Percentiles rank a stretch among this genome's conserved stretches.
Evolutionary conservation across 1,140 invertebrate species (phyloP).

Genomic region (Halictus rubicundus): DNA sequence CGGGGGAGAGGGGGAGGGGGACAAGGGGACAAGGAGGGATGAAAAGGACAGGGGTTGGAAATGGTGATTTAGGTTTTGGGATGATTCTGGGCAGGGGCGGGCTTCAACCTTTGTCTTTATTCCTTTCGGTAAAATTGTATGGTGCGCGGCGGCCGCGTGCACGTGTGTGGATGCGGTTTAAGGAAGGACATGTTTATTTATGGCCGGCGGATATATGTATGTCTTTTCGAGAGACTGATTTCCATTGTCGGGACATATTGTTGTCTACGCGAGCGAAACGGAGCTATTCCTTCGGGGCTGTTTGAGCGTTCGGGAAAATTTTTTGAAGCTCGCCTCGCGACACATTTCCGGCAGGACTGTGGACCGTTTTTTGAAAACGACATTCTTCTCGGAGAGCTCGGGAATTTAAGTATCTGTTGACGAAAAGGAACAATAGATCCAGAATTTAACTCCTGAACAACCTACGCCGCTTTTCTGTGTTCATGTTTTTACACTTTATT

Average conservation of each 20-base stretch:
- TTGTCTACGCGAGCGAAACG: background rate
- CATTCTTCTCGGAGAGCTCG: no score
- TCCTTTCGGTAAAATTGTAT: constrained; percentile 10
- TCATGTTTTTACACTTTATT: no score
- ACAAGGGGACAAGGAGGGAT: background rate
- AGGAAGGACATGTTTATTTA: constrained; percentile 39
- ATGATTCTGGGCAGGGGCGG: constrained; percentile 30
- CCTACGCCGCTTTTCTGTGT: no score
- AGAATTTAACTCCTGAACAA: no score
- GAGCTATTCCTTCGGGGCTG: background rate
- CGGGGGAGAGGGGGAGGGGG: background rate
- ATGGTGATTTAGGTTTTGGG: constrained; percentile 44
- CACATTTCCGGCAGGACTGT: no score
- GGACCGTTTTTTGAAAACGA: no score
- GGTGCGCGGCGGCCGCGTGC: background rate
- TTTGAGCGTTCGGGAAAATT: background rate
- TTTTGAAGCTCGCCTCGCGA: background rate
- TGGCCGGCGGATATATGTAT: background rate
- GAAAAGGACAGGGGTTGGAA: constrained; percentile 40
- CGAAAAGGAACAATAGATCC: no score
- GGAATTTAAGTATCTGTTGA: no score
- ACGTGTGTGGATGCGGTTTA: background rate
- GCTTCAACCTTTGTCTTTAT: constrained; percentile 34
- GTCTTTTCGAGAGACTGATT: constrained; percentile 3
- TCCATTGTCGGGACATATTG: background rate